Conservation (phyloP, 2,113 vertebrate species). For the Mionectes macconnelli region DNA sequence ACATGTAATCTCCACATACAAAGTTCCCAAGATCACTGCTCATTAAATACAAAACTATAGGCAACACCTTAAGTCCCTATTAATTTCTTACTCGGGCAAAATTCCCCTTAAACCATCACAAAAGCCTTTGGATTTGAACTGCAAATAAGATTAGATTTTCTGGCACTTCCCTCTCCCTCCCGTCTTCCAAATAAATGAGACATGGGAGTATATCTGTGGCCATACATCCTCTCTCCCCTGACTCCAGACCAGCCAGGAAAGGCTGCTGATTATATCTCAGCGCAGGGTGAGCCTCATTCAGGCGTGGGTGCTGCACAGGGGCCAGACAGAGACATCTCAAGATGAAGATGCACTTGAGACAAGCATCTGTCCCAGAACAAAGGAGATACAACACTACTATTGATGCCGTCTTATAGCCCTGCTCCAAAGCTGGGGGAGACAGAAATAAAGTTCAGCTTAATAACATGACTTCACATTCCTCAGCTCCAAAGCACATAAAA, state of each 20-base stretch:
- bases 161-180: neutral
- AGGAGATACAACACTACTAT: neutral
- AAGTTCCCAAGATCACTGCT: neutral
- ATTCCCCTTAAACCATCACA: neutral
- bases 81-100: neutral
- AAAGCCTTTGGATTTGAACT: neutral
- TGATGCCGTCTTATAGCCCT: neutral
- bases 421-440: neutral
- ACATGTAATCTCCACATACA: neutral
- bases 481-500: neutral
- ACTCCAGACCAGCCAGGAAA: neutral
- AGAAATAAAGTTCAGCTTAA: neutral
- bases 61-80: neutral
- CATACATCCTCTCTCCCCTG: neutral
- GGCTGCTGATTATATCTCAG: neutral
- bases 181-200: neutral
- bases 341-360: neutral
- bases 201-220: neutral
- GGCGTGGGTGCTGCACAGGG: neutral
- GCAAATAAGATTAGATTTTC: neutral
- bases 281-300: fast-evolving
- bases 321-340: neutral
- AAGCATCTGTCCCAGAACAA: neutral
- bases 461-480: neutral
- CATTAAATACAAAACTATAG: neutral